Percentiles rank a stretch among this genome's conserved stretches.
Evolutionary conservation across 2,888 invertebrate genomes (phyloP).

Genomic region (Drosophila anceps): DNA sequence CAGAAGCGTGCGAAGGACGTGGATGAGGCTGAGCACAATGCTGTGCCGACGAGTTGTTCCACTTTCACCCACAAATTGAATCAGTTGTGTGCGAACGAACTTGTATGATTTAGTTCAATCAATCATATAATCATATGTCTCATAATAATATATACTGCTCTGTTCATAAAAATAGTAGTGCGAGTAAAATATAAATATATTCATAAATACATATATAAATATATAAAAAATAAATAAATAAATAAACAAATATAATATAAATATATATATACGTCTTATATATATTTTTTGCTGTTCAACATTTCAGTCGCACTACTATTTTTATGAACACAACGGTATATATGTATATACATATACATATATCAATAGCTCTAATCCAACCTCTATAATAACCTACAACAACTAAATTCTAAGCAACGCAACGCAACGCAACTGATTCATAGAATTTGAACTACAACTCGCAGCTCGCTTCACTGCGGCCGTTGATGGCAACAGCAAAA

Average conservation of each 20-base stretch:
- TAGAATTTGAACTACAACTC: background rate
- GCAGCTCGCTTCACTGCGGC: background rate
- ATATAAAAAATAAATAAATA: too few species aligned
- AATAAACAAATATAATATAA: too few species aligned
- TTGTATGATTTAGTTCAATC: background rate
- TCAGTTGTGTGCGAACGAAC: background rate
- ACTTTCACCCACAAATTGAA: background rate
- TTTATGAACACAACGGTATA: too few species aligned
- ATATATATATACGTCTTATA: too few species aligned
- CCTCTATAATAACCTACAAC: background rate
- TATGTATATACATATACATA: too few species aligned
- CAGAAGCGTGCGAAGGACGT: slow-evolving; percentile 11
- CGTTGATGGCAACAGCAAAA: slow-evolving; percentile 37
- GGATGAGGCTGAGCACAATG: background rate
- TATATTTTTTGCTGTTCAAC: too few species aligned
- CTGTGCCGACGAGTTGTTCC: background rate
- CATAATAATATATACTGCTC: too few species aligned
- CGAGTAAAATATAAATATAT: too few species aligned
- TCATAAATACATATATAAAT: too few species aligned
- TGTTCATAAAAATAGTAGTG: too few species aligned
- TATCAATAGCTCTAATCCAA: too few species aligned
- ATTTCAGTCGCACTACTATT: too few species aligned
- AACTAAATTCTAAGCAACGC: background rate
- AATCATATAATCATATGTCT: background rate
- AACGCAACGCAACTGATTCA: slow-evolving; percentile 4